These are phyloP conservation scores for Hestina assimilis DNA, from an alignment of 1,140 invertebrate genomes.

Conservation along the genomic window DNA sequence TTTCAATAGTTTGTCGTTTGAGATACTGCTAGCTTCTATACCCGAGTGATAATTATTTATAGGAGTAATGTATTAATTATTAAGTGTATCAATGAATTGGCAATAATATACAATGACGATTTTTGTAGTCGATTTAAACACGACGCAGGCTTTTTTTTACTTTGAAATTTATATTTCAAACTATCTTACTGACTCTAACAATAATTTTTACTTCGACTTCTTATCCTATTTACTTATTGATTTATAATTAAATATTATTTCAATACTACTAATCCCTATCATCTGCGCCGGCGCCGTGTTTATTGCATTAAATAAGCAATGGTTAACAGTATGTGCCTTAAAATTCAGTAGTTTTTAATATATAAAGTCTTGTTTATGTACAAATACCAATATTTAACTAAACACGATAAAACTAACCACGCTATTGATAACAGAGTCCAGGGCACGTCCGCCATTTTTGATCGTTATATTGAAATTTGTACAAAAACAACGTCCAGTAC, in stretches of 20 bases:
- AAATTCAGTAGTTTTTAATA: conserved; percentile 2
- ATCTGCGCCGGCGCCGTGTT: background rate
- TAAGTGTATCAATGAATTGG: background rate
- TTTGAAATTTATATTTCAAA: background rate
- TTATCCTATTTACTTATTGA: too few species aligned
- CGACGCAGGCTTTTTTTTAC: background rate
- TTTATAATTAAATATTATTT: too few species aligned
- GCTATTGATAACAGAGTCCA: too few species aligned
- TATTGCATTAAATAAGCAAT: background rate
- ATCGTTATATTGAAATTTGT: conserved; percentile 16
- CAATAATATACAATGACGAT: background rate
- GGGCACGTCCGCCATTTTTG: too few species aligned
- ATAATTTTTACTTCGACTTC: too few species aligned
- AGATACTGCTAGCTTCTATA: background rate
- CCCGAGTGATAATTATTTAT: background rate
- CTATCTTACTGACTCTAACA: background rate
- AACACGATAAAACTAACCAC: conserved; percentile 7
- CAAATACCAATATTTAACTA: background rate
- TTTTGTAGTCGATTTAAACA: conserved; percentile 4
- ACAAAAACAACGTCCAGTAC: conserved; percentile 16
- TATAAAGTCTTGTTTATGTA: conserved; percentile 18
- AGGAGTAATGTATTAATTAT: background rate
- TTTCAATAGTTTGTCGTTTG: background rate
- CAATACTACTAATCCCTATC: too few species aligned
- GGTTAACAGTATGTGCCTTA: conserved; percentile 23